phyloP scores from a whole-genome alignment of 2,797 vertebrate species.

The Typhlichthys eigenmanni region DNA sequence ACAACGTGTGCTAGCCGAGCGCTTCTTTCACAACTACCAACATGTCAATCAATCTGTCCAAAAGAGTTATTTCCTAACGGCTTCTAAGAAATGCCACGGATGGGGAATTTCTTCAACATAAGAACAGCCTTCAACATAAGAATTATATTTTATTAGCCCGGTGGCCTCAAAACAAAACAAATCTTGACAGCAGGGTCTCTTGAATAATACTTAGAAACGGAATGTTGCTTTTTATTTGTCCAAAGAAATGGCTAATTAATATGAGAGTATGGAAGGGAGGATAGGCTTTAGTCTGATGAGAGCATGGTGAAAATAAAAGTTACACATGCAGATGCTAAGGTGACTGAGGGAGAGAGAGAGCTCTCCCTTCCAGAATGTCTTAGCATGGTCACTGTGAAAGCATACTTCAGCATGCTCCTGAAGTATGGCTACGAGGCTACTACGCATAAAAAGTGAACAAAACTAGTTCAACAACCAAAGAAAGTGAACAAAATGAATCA shows the following conservation, averaged over 20 bases:
- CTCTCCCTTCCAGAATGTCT: slow-evolving; percentile 23
- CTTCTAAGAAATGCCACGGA: slow-evolving; percentile 47
- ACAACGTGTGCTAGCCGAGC: slow-evolving; percentile 11
- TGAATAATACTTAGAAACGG: slow-evolving; percentile 61
- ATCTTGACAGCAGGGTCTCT: slow-evolving; percentile 52
- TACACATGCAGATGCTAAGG: slow-evolving; percentile 65
- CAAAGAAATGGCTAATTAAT: slow-evolving; percentile 69
- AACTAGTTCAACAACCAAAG: slow-evolving; percentile 36
- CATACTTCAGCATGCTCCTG: slow-evolving; percentile 55
- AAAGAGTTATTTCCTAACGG: slow-evolving; percentile 52
- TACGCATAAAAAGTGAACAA: slow-evolving; percentile 66
- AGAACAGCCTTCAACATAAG: slow-evolving; percentile 21
- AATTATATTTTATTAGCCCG: slow-evolving; percentile 40
- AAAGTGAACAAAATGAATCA: slow-evolving; percentile 54
- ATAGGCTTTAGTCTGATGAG: slow-evolving; percentile 42
- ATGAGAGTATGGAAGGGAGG: slow-evolving; percentile 45
- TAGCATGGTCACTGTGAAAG: slow-evolving; percentile 40
- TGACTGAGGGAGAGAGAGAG: slow-evolving; percentile 49
- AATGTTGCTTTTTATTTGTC: slow-evolving; percentile 39
- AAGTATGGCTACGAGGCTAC: slow-evolving; percentile 57
- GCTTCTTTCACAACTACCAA: slow-evolving; percentile 34
- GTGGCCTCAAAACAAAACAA: slow-evolving; percentile 59
- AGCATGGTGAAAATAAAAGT: slow-evolving; percentile 42
- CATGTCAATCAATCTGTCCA: slow-evolving; percentile 32
- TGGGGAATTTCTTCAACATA: slow-evolving; percentile 36